Evolutionary conservation across 2,797 vertebrate species (phyloP), one percentile per base, ranked within the genome.

Genomic region (Protosalanx chinensis): DNA sequence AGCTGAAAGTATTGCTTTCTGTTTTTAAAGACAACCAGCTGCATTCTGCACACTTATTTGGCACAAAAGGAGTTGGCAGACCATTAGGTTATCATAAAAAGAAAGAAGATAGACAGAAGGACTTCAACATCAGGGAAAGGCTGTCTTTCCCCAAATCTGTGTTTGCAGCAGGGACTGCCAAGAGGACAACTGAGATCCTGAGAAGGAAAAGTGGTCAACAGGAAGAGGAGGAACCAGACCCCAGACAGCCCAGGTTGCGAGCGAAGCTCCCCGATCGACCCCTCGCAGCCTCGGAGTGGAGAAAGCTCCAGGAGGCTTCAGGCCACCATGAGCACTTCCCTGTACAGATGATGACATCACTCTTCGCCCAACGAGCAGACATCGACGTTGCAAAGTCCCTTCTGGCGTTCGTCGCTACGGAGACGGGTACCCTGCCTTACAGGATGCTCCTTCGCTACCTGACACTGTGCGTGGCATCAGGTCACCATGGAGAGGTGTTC

Each of bases 351-450:
- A 89, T 95, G 82, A 32, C n/a, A 2, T 69, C 53, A 1, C 87
- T 98, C 85, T 33, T 93, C 8, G n/a, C 0, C 0, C 65, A 18
- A 3, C 71, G 71, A 33, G 85, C 88, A 6, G 82, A 94, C 41
- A 29, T 97, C 62, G 85, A 94, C 72, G 87, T 96, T 2, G 95
- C 95, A 23, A 98, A 89, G 85, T 99, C 98, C 61, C 85, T 99
- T 58, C 86, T 99, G 85, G 90, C 89, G 16, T 93, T 93, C 64
- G 84, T 94, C 27, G 95, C 94, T 16, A 84, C 77, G 57, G 94
- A 92, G 69, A 88, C 89, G 0, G 94, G 95, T 51, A 94, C 94
- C 0, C 32, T 99, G 77, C 67, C 89, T 0, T 99, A 98, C 69
- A 80, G 83, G 57, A 71, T 97, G 58, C 81, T 99, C 13, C 71